These are phyloP conservation scores for Conus betulinus DNA, from an alignment of 1,140 invertebrate genomes.

Conservation along the genomic window DNA sequence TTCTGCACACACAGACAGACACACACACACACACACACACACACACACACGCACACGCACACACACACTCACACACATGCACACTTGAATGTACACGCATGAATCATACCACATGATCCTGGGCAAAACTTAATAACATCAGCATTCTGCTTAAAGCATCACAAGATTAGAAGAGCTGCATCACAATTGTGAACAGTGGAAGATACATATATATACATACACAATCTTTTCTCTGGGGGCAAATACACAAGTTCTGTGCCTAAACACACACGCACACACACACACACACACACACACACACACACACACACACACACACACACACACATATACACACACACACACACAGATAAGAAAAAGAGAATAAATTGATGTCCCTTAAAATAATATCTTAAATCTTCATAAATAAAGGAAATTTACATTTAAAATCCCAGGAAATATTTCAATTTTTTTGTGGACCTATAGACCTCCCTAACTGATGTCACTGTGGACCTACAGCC, in stretches of 20 bases:
- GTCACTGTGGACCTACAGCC: no score
- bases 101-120: no score
- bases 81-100: neutral
- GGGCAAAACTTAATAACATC: no score
- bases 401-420: no score
- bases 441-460: no score
- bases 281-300: slow-evolving; percentile 9
- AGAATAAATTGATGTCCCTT: neutral
- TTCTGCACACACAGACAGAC: slow-evolving; percentile 6
- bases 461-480: no score
- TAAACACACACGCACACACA: neutral
- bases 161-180: no score
- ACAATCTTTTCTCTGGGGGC: neutral
- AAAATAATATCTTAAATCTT: no score
- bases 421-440: no score
- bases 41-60: neutral
- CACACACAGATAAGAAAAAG: neutral
- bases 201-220: neutral
- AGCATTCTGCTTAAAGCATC: no score
- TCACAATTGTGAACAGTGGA: no score
- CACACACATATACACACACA: neutral
- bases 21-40: neutral
- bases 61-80: neutral
- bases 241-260: neutral
- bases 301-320: neutral